Evolutionary conservation across 92 coral and sea anemone species (phyloP), one percentile per base, ranked within the genome.

Genomic region (Phymanthus crucifer): DNA sequence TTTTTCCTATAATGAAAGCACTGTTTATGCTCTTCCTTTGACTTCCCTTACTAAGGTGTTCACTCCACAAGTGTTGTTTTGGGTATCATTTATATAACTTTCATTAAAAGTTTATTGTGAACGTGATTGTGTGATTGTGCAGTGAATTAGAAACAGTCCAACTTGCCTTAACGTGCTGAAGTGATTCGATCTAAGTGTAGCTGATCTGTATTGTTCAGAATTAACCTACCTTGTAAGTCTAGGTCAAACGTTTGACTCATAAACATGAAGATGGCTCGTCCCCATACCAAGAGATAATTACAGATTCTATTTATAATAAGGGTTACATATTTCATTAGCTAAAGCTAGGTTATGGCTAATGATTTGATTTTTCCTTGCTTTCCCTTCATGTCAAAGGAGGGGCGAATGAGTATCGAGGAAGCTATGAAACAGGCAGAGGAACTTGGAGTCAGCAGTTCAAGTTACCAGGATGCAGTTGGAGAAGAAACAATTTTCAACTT

Each of bases 401-500:
- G 99, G 21, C 70, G 67, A 40, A 87, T 93, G 79, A 86, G 92
- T 70, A 97, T 93, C 8, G 99, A 90, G 64, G 98, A 95, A 78
- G 99, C 99, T 21, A 95, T 95, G 98, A 74, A 82, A 64, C 91
- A 89, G 65, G 99, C 99, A 26, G 93, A 95, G 40, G 92, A 80
- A 67, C 89, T 91, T 24, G 98, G 98, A 47, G 56, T 95, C 10
- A 50, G 34, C 17, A 10, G 83, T 10, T 47, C 87, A 46, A 21
- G 75, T 79, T 88, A 83, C 66, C 82, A 89, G 13, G 78, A 82
- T 1, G 79, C 78, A 35, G 83, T 80, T 0, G 84, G 78, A 67
- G 99, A 93, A 32, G 94, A 90, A n/a, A 93, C 91, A 80, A 91
- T 94, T 23, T 95, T 90, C 73, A 95, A 95, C 81, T 95, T 88